These are phyloP conservation scores for Epistrophe grossulariae DNA, from an alignment of 2,888 invertebrate species.

Conservation along the genomic window DNA sequence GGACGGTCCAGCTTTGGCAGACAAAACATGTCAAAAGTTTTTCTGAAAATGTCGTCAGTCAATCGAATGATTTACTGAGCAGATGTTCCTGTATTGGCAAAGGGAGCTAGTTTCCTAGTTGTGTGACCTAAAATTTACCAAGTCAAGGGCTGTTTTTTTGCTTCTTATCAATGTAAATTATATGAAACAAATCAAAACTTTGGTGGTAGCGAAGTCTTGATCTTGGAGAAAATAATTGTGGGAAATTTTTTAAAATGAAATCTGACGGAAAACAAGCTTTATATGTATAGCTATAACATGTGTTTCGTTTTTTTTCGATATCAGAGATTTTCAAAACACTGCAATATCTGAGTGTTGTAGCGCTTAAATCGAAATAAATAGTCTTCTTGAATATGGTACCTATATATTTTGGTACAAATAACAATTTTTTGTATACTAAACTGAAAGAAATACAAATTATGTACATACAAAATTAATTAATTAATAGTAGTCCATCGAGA, in stretches of 20 bases:
- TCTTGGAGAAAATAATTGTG: not conserved
- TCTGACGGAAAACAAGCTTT: too few species aligned
- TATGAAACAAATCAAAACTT: not conserved
- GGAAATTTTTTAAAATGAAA: not conserved
- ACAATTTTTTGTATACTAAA: too few species aligned
- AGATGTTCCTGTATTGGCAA: conserved; percentile 66
- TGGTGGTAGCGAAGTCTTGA: not conserved
- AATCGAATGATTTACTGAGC: conserved; percentile 76
- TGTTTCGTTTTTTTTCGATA: too few species aligned
- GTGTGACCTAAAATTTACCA: conserved; percentile 32
- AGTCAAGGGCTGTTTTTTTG: conserved; percentile 36
- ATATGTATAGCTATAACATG: too few species aligned
- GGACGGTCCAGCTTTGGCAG: conserved; percentile 77
- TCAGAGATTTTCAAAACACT: too few species aligned
- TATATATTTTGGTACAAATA: too few species aligned
- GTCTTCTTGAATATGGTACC: too few species aligned
- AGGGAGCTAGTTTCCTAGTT: conserved; percentile 48
- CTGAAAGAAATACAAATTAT: too few species aligned
- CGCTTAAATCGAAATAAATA: too few species aligned
- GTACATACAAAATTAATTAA: too few species aligned
- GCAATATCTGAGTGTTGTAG: too few species aligned
- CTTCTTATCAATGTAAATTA: not conserved
- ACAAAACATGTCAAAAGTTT: conserved; percentile 72
- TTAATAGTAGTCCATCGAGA: too few species aligned
- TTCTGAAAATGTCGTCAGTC: conserved; percentile 67